Conservation (phyloP, 2,797 vertebrate genomes). For the Ctenochaetus hawaiiensis region DNA sequence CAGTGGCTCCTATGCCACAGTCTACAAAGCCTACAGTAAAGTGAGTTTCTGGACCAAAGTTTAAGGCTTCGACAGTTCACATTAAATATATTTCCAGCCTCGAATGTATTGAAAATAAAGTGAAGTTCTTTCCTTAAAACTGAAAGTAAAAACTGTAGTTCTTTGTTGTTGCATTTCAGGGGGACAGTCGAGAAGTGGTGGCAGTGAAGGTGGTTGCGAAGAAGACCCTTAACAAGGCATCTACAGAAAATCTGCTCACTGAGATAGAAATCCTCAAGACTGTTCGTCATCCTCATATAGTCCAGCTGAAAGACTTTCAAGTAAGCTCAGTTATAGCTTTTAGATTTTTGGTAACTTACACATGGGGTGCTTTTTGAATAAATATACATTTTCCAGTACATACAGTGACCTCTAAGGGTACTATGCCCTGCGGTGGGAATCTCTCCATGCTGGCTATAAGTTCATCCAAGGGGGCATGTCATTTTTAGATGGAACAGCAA, state of each 20-base stretch:
- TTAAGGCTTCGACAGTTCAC: not conserved
- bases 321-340: slow-evolving; percentile 57
- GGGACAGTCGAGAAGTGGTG: slow-evolving; percentile 92
- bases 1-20: slow-evolving; percentile 93
- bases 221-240: slow-evolving; percentile 92
- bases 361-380: not conserved
- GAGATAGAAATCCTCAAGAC: slow-evolving; percentile 98
- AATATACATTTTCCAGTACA: not conserved
- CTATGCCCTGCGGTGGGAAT: too few relatives aligned
- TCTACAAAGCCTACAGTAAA: slow-evolving; percentile 95
- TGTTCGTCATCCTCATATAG: slow-evolving; percentile 93
- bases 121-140: not conserved
- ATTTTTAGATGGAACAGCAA: too few relatives aligned
- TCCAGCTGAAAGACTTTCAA: slow-evolving; percentile 98
- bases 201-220: slow-evolving; percentile 96
- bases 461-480: not conserved
- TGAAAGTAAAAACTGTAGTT: not conserved
- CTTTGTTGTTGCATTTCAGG: slow-evolving; percentile 76
- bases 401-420: not conserved
- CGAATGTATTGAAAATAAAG: not conserved
- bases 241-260: slow-evolving; percentile 95
- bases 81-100: not conserved
- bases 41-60: slow-evolving; percentile 38
- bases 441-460: not conserved
- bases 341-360: not conserved